phyloP scores from a whole-genome alignment of 1,140 invertebrate species.

The Drosophila subpulchrella region DNA sequence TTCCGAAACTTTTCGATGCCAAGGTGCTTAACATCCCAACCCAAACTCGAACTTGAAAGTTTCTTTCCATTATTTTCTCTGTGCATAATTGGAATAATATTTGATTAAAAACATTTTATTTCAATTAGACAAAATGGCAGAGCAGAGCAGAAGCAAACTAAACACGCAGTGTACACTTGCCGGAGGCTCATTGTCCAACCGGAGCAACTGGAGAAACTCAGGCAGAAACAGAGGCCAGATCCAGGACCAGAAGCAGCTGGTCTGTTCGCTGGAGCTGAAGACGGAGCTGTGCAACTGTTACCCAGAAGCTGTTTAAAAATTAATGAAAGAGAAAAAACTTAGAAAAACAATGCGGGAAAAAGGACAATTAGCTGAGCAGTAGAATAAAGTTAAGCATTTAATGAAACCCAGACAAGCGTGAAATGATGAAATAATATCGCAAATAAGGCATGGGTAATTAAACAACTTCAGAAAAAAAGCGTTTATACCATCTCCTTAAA shows the following conservation, averaged over 20 bases:
- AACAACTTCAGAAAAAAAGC: not conserved
- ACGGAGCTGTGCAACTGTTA: slow-evolving; percentile 33
- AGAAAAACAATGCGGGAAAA: slow-evolving; percentile 57
- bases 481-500: no score
- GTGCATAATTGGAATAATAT: slow-evolving; percentile 80
- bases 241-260: slow-evolving; percentile 47
- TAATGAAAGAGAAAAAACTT: slow-evolving; percentile 15
- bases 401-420: slow-evolving; percentile 58
- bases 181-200: slow-evolving; percentile 54
- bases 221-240: slow-evolving; percentile 22
- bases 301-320: slow-evolving; percentile 53
- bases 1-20: not conserved
- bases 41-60: slow-evolving; percentile 14
- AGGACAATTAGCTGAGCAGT: slow-evolving; percentile 63
- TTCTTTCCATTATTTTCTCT: slow-evolving; percentile 67
- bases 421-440: slow-evolving; percentile 76
- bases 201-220: slow-evolving; percentile 23
- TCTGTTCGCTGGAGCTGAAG: slow-evolving; percentile 66
- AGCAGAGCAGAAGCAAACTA: slow-evolving; percentile 35
- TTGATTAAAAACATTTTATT: slow-evolving; percentile 80
- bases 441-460: not conserved
- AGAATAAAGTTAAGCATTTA: slow-evolving; percentile 69
- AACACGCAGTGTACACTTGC: slow-evolving; percentile 63
- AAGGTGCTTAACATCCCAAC: not conserved
- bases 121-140: slow-evolving; percentile 67